Conservation (phyloP, 2,113 vertebrate genomes). For the Amblyopsis rosae region DNA sequence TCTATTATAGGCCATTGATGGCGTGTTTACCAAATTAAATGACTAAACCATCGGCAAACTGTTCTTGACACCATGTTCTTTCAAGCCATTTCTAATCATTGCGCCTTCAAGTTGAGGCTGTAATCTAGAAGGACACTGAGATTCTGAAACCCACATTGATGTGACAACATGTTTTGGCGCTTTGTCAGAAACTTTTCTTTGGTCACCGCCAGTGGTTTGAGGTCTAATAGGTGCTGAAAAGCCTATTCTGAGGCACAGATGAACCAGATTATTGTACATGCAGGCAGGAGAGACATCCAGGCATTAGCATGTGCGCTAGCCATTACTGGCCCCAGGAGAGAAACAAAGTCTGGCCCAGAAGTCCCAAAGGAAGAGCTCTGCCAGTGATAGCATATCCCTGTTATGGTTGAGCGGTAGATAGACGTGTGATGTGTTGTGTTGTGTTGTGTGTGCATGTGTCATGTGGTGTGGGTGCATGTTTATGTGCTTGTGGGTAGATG, state of each 20-base stretch:
- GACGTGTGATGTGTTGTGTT: constrained; percentile 30
- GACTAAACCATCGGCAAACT: constrained; percentile 46
- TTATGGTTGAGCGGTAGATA: constrained; percentile 58
- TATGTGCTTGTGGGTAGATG: constrained; percentile 27
- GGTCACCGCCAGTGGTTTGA: constrained; percentile 41
- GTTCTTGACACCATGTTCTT: constrained; percentile 40
- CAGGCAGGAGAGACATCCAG: constrained; percentile 32
- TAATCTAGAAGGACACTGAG: constrained; percentile 23
- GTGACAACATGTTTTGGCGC: constrained; percentile 66
- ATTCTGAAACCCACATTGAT: constrained; percentile 30
- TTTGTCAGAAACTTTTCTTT: constrained; percentile 66
- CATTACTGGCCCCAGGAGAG: constrained; percentile 56
- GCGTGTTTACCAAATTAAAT: constrained; percentile 36
- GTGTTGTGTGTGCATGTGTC: constrained; percentile 7
- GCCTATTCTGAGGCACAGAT: constrained; percentile 40
- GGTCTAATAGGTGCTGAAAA: constrained; percentile 71
- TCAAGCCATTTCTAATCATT: constrained; percentile 53
- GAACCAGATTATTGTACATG: constrained; percentile 53
- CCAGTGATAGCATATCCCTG: constrained; percentile 50
- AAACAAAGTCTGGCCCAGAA: constrained; percentile 61
- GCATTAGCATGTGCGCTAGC: constrained; percentile 74
- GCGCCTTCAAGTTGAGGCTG: constrained; percentile 30
- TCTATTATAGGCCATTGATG: constrained; percentile 7
- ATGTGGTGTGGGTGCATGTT: background rate
- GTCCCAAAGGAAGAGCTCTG: constrained; percentile 57